Conservation (phyloP, 2,888 invertebrate genomes). For the Labia minor region DNA sequence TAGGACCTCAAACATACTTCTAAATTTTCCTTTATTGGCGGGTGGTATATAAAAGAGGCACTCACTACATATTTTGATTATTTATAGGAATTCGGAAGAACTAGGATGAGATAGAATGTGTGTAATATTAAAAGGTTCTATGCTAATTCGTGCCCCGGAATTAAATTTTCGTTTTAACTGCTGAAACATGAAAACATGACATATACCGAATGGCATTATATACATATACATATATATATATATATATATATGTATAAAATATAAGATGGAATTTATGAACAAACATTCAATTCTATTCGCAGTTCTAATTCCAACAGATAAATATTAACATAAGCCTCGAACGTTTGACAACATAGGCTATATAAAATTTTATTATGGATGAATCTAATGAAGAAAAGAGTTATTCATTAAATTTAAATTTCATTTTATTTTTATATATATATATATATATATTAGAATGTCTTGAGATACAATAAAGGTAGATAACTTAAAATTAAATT, state of each 20-base stretch:
- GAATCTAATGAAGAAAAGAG: too few species aligned
- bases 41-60: too few species aligned
- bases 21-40: too few species aligned
- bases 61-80: too few species aligned
- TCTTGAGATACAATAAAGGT: too few species aligned
- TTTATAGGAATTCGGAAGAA: too few species aligned
- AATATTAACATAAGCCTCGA: background rate
- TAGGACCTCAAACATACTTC: too few species aligned
- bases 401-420: too few species aligned
- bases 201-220: background rate
- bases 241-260: too few species aligned
- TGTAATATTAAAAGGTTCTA: background rate
- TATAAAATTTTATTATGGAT: background rate
- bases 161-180: conserved; percentile 13
- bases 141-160: background rate
- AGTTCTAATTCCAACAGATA: background rate
- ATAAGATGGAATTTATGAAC: background rate
- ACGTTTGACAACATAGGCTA: background rate
- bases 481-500: too few species aligned
- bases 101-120: background rate
- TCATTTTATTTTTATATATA: too few species aligned
- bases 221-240: background rate
- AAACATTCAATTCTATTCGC: conserved; percentile 1
- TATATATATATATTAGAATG: too few species aligned
- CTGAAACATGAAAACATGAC: background rate